Percentiles rank a stretch among this genome's conserved stretches.
phyloP scores from a whole-genome alignment of 2,888 invertebrate genomes.

The Gonocerus acuteangulatus region DNA sequence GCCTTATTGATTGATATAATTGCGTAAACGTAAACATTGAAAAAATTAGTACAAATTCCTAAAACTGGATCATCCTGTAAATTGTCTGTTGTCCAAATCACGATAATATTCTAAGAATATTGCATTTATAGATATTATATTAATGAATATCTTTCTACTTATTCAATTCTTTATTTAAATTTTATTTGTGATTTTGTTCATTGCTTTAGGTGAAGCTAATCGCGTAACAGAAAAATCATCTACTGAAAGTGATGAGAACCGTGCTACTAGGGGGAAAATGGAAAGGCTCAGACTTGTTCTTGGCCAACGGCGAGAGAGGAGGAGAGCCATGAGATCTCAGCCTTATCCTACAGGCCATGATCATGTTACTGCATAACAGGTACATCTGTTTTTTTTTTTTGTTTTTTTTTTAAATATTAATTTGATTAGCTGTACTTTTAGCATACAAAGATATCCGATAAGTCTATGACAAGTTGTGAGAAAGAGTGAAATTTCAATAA shows the following conservation, averaged over 20 bases:
- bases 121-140: no score
- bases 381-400: slow-evolving; percentile 4
- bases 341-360: slow-evolving; percentile 41
- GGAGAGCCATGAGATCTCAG: slow-evolving; percentile 62
- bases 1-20: no score
- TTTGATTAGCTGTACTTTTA: background rate
- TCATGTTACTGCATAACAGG: slow-evolving; percentile 34
- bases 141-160: no score
- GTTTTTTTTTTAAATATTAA: background rate
- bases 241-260: slow-evolving; percentile 52
- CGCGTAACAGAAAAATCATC: slow-evolving; percentile 21
- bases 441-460: background rate
- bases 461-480: background rate
- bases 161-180: no score
- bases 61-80: no score
- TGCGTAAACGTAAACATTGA: no score
- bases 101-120: no score
- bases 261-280: slow-evolving; percentile 75
- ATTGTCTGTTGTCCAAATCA: no score
- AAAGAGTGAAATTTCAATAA: no score
- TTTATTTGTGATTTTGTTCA: no score
- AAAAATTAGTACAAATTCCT: no score
- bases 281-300: slow-evolving; percentile 80
- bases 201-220: slow-evolving; percentile 5
- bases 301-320: slow-evolving; percentile 71